These are phyloP conservation scores for Ochlodes sylvanus DNA, from an alignment of 2,888 invertebrate species.

Conservation along the genomic window DNA sequence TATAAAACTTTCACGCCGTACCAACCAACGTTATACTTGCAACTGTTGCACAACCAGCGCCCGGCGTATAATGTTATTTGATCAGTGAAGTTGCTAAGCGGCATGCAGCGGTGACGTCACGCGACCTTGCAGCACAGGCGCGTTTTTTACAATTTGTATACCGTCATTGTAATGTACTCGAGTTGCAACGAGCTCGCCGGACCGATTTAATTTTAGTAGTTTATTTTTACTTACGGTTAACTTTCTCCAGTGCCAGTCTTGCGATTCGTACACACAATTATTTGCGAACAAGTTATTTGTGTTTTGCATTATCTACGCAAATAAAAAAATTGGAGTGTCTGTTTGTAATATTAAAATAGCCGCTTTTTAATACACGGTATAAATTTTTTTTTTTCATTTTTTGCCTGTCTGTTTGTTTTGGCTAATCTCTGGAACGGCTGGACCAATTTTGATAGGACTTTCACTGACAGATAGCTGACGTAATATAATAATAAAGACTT, in stretches of 20 bases:
- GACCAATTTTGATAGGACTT: too few species aligned
- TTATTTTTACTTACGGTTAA: constrained; percentile 4
- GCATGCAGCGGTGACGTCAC: constrained; percentile 15
- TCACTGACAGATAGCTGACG: too few species aligned
- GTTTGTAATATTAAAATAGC: too few species aligned
- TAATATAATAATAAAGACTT: too few species aligned
- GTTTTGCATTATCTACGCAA: too few species aligned
- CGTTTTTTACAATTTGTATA: constrained; percentile 15
- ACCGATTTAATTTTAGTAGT: constrained; percentile 2
- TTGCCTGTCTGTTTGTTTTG: too few species aligned
- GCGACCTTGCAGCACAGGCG: constrained; percentile 11
- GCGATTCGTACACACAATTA: not conserved
- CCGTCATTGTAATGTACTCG: constrained; percentile 10
- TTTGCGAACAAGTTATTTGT: not conserved
- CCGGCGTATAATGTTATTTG: constrained; percentile 8
- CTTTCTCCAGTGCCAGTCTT: not conserved
- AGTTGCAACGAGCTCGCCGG: not conserved
- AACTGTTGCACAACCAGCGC: not conserved
- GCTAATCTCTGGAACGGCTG: too few species aligned
- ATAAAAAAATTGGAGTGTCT: too few species aligned
- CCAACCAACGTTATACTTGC: too few species aligned
- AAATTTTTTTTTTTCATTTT: too few species aligned
- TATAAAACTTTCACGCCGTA: too few species aligned
- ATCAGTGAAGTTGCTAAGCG: constrained; percentile 18
- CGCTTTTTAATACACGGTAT: too few species aligned